Base-by-base conservation (phyloP, 2,797 vertebrate genomes). In the Percopsis omiscomaycus region DNA sequence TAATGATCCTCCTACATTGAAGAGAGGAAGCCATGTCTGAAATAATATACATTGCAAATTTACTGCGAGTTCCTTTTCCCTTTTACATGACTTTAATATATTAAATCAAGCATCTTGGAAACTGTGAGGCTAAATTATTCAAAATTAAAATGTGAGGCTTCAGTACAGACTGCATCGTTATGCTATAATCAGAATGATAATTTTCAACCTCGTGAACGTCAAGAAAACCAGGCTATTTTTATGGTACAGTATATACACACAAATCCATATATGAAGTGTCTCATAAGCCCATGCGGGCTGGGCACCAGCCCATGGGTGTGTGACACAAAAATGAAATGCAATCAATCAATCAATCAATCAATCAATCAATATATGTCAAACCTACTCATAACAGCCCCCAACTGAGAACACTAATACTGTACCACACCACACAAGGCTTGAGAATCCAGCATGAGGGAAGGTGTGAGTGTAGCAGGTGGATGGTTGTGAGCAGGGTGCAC, bases 361-460 rank as follows among this genome's bases (percentile, higher is more conserved):
- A 6, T 42, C 37, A 42, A 42, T 42, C 37, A 42, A 42, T 42
- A 6, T 42, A 5, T 6, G 37, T 42, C 37, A 42, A 42, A 6
- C 8, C 22, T 22, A 22, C 22, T 22, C 22, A 5, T 42, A 42
- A 37, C 5, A 37, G 37, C 6, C 37, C 37, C 37, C 6, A 42
- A 6, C 37, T 42, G 37, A 42, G 37, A 42, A 42, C 37, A 42
- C 37, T 6, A 42, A 42, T 9, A 42, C 6, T 42, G 9, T 42
- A 45, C 61, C 46, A 73, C 44, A 52, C 49, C 72, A 51, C 47
- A 50, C 49, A 61, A 48, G 37, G 56, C 47, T 61, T n/a, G 53
- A 57, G 37, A 32, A 42, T 46, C 32, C 62, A 15, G 44, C 11
- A 6, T 62, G 15, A 56, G 30, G 54, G 65, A 28, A 32, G 54